Evolutionary conservation across 2,888 invertebrate species (phyloP).

Genomic region (Hanleya hanleyi): DNA sequence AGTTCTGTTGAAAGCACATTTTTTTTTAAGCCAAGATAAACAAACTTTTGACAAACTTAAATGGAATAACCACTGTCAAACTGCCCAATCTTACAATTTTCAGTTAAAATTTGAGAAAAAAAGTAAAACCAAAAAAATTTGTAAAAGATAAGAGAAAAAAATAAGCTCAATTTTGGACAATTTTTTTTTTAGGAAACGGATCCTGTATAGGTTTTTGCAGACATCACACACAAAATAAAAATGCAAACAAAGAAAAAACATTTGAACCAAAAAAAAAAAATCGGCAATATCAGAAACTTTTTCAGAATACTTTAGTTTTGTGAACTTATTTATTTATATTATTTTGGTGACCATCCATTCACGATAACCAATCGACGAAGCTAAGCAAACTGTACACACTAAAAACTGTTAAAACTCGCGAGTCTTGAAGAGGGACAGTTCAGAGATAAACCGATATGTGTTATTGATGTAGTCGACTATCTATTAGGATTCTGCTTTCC

Average conservation of each 20-base stretch:
- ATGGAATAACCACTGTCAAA: not conserved
- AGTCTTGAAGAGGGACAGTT: too few relatives aligned
- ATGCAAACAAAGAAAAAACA: not conserved
- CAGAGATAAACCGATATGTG: too few relatives aligned
- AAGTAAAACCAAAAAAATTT: slow-evolving; percentile 7
- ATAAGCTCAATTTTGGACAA: not conserved
- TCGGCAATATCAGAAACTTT: too few relatives aligned
- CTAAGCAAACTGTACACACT: too few relatives aligned
- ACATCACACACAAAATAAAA: not conserved
- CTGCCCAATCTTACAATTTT: slow-evolving; percentile 3
- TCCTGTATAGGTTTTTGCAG: not conserved
- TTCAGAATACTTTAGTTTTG: too few relatives aligned
- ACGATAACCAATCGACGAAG: too few relatives aligned
- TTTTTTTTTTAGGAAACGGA: not conserved
- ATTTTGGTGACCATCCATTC: too few relatives aligned
- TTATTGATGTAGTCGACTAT: too few relatives aligned
- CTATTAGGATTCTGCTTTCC: not conserved
- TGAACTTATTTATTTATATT: too few relatives aligned
- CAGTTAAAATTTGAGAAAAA: not conserved
- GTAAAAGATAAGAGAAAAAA: not conserved
- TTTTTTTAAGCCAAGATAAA: slow-evolving; percentile 12
- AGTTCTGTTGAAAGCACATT: too few relatives aligned
- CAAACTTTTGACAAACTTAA: not conserved
- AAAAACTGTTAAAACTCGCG: too few relatives aligned
- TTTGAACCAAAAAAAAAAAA: too few relatives aligned